phyloP scores from a whole-genome alignment of 2,113 vertebrate genomes.

The Sinocyclocheilus maitianheensis region DNA sequence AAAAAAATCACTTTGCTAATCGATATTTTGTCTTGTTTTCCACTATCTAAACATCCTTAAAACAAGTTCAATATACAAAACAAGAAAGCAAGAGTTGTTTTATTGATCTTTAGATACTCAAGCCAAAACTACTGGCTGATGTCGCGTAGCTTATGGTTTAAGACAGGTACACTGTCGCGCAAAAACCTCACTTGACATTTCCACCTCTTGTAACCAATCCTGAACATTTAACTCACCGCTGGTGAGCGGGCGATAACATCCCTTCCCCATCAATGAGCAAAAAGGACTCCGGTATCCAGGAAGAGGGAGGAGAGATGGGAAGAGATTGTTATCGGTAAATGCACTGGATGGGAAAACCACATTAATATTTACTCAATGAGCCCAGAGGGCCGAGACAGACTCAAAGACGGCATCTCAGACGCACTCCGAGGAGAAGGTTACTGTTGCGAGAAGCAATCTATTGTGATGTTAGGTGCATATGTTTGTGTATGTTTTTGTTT shows the following conservation, averaged over 20 bases:
- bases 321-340: constrained; percentile 30
- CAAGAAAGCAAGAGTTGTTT: not conserved
- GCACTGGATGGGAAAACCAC: constrained; percentile 57
- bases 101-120: not conserved
- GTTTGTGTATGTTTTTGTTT: constrained; percentile 65
- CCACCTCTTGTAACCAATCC: constrained; percentile 12
- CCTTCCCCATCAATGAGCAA: not conserved
- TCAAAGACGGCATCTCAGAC: constrained; percentile 12
- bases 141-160: not conserved
- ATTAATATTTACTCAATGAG: constrained; percentile 34
- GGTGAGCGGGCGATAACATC: not conserved
- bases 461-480: constrained; percentile 63
- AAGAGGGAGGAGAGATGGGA: constrained; percentile 39
- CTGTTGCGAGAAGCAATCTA: constrained; percentile 79
- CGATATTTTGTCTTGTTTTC: constrained; percentile 1
- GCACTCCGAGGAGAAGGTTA: constrained; percentile 55
- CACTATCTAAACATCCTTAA: constrained; percentile 18
- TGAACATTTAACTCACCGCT: not conserved
- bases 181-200: constrained; percentile 24
- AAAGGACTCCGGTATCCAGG: constrained; percentile 16
- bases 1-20: not conserved
- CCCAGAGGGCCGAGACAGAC: constrained; percentile 26
- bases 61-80: not conserved
- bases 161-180: not conserved
- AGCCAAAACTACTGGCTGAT: not conserved